These are phyloP conservation scores for Chloroceryle amazona DNA, from an alignment of 2,797 vertebrate species.

Conservation along the genomic window DNA sequence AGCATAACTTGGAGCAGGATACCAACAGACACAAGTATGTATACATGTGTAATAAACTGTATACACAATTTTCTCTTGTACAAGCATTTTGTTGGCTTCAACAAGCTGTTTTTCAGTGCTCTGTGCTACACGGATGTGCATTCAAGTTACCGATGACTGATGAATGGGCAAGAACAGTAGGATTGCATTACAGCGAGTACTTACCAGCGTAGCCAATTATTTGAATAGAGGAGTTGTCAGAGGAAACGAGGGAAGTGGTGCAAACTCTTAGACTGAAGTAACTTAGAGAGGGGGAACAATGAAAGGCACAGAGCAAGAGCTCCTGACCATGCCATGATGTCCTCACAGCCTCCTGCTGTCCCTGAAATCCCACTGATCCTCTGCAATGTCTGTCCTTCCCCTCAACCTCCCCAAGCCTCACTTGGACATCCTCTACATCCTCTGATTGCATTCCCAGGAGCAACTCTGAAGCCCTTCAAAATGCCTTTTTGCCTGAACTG, in stretches of 20 bases:
- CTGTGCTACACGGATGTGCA: not conserved
- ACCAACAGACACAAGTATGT: not conserved
- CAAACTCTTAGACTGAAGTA: not conserved
- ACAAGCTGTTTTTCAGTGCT: not conserved
- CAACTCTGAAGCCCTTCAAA: not conserved
- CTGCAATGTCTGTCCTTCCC: not conserved
- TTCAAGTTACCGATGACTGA: conserved; percentile 16
- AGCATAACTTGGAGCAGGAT: not conserved
- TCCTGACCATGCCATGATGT: fast-evolving
- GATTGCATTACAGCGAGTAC: not conserved
- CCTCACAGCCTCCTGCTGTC: not conserved
- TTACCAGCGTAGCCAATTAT: not conserved
- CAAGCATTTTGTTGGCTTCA: conserved; percentile 17
- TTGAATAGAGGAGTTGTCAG: not conserved
- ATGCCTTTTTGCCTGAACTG: not conserved
- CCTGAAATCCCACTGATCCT: not conserved
- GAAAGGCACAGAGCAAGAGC: fast-evolving
- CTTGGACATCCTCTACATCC: not conserved
- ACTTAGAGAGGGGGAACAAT: not conserved
- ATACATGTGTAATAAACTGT: conserved; percentile 35
- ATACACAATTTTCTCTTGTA: conserved; percentile 19
- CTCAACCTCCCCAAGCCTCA: not conserved
- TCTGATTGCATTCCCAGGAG: not conserved
- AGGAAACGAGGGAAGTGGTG: not conserved
- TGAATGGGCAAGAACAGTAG: not conserved